phyloP scores from a whole-genome alignment of 2,888 invertebrate genomes.

The Pimpla rufipes region DNA sequence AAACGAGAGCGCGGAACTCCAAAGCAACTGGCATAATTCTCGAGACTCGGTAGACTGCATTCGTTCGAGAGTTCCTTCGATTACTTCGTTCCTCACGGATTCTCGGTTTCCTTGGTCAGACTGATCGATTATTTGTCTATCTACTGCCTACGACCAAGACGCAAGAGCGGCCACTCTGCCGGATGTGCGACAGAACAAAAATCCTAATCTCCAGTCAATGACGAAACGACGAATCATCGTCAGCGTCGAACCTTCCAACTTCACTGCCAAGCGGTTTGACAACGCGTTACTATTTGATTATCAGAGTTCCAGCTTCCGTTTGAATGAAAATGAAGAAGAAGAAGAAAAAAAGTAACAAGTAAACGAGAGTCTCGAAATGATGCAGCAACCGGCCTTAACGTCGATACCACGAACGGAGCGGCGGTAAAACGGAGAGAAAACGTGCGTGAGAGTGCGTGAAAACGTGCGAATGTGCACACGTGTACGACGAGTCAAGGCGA shows the following conservation, averaged over 20 bases:
- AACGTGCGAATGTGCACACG: slow-evolving; percentile 20
- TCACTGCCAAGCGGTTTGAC: slow-evolving; percentile 59
- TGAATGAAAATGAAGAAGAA: neutral
- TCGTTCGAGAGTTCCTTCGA: slow-evolving; percentile 47
- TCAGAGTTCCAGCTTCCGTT: neutral
- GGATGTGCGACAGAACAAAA: slow-evolving; percentile 29
- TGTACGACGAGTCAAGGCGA: slow-evolving; percentile 8
- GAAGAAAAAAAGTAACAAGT: slow-evolving; percentile 30
- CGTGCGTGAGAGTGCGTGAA: slow-evolving; percentile 46
- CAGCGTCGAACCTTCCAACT: slow-evolving; percentile 45
- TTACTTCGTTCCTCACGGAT: slow-evolving; percentile 14
- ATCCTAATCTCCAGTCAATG: slow-evolving; percentile 21
- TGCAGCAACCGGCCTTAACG: slow-evolving; percentile 11
- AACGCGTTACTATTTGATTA: slow-evolving; percentile 1
- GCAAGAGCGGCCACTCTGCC: slow-evolving; percentile 8
- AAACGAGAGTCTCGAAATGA: slow-evolving; percentile 6
- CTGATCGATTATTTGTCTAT: slow-evolving; percentile 51
- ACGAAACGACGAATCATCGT: neutral
- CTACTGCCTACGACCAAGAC: slow-evolving; percentile 64
- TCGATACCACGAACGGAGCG: neutral
- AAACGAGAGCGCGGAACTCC: slow-evolving; percentile 20
- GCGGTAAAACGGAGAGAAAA: neutral
- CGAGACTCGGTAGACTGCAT: slow-evolving; percentile 54
- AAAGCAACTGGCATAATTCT: neutral
- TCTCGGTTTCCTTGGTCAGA: slow-evolving; percentile 53